phyloP scores from a whole-genome alignment of 2,888 invertebrate species.

The Galeopsomyia nigrocyanea region DNA sequence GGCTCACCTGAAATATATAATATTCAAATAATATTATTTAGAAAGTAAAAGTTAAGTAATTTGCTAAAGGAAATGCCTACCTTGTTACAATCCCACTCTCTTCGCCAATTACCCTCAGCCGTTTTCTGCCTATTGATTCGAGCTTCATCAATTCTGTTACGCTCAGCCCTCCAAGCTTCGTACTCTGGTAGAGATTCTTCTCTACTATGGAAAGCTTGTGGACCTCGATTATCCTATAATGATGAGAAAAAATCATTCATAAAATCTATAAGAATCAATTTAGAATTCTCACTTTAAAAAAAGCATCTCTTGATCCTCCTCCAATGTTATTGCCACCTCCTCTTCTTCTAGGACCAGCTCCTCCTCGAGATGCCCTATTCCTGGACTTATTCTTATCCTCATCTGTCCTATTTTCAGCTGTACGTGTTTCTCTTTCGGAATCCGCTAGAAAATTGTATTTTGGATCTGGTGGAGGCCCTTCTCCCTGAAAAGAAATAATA shows the following conservation, averaged over 20 bases:
- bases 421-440: constrained; percentile 64
- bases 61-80: constrained; percentile 47
- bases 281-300: constrained; percentile 52
- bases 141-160: constrained; percentile 68
- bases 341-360: constrained; percentile 54
- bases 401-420: constrained; percentile 50
- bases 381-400: constrained; percentile 55
- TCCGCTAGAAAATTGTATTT: constrained; percentile 69
- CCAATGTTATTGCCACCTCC: constrained; percentile 44
- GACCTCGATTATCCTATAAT: constrained; percentile 42
- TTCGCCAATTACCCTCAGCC: constrained; percentile 69
- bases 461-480: constrained; percentile 69
- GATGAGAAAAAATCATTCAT: not conserved
- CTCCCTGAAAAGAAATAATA: constrained; percentile 56
- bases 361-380: constrained; percentile 53
- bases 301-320: constrained; percentile 51
- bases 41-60: constrained; percentile 7
- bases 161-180: constrained; percentile 68
- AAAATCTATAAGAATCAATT: not conserved
- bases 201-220: constrained; percentile 47
- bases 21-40: constrained; percentile 4
- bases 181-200: constrained; percentile 63
- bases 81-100: constrained; percentile 69
- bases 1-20: constrained; percentile 46
- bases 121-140: constrained; percentile 68